phyloP scores from a whole-genome alignment of 2,797 vertebrate genomes.

The Phyllotis vaccarum region DNA sequence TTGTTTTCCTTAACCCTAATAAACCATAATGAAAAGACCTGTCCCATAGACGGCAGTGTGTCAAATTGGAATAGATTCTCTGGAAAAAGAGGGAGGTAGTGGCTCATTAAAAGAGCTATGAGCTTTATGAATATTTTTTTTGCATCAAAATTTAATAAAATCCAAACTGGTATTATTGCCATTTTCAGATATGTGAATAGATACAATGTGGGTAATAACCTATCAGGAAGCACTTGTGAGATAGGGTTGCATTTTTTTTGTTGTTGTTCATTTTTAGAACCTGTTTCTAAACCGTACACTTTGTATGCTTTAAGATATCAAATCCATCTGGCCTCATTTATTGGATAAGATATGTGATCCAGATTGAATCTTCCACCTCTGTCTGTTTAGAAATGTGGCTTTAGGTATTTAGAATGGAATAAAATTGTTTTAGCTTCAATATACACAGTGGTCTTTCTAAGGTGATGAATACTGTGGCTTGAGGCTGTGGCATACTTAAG shows the following conservation, averaged over 20 bases:
- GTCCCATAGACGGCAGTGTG: neutral
- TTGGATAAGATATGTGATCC: neutral
- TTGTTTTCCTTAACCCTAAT: neutral
- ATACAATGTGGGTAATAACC: conserved; percentile 9
- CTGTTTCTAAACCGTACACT: neutral
- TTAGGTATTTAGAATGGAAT: neutral
- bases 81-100: conserved; percentile 6
- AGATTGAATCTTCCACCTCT: conserved; percentile 33
- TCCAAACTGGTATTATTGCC: neutral
- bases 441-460: neutral
- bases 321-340: conserved; percentile 22
- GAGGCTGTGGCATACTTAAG: conserved; percentile 1
- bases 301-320: neutral
- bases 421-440: neutral
- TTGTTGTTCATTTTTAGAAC: neutral
- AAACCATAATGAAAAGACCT: neutral
- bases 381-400: conserved; percentile 47
- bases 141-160: neutral
- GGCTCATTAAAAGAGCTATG: neutral
- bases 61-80: conserved; percentile 16
- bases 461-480: neutral
- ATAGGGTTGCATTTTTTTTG: neutral
- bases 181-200: neutral
- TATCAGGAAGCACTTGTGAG: neutral
- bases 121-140: conserved; percentile 36